Conservation (phyloP, 1,140 invertebrate species). For the Drosophila pandora region DNA sequence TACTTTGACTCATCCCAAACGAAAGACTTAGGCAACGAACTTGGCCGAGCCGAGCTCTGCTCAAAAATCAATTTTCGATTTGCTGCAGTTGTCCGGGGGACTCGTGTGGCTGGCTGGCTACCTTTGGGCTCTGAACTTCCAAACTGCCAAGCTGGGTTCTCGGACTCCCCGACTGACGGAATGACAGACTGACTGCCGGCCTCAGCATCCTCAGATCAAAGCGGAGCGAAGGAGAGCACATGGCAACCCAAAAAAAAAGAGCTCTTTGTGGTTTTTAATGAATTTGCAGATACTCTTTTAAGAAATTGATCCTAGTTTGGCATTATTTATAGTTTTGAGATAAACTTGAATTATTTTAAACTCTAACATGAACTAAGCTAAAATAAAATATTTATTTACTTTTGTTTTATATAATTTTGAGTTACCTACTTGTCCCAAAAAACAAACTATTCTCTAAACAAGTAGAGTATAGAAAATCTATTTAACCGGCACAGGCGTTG, state of each 20-base stretch:
- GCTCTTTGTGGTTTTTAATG: neutral
- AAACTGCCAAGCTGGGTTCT: conserved; percentile 6
- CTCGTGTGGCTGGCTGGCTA: conserved; percentile 44
- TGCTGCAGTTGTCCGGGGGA: conserved; percentile 61
- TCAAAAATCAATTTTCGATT: conserved; percentile 81
- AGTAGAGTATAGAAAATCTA: conserved; percentile 58
- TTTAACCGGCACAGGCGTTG: conserved; percentile 77
- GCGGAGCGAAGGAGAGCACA: conserved; percentile 53
- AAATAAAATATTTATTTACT: neutral
- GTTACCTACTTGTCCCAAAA: too few relatives aligned
- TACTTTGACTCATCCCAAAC: conserved; percentile 74
- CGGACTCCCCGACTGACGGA: conserved; percentile 20
- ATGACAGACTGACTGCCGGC: conserved; percentile 40
- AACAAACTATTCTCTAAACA: neutral
- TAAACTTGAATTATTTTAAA: too few relatives aligned
- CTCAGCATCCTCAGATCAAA: conserved; percentile 68
- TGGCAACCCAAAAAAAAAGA: conserved; percentile 41
- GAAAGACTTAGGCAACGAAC: conserved; percentile 63
- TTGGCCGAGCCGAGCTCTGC: conserved; percentile 30
- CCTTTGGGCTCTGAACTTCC: conserved; percentile 31
- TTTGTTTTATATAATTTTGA: neutral
- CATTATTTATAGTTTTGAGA: too few relatives aligned
- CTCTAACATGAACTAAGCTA: too few relatives aligned
- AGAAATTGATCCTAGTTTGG: too few relatives aligned
- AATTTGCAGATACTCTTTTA: conserved; percentile 4